Percentiles rank a stretch among this genome's conserved stretches.
These are phyloP conservation scores for Seriola rivoliana DNA, from an alignment of 2,113 vertebrate species.

Conservation along the genomic window DNA sequence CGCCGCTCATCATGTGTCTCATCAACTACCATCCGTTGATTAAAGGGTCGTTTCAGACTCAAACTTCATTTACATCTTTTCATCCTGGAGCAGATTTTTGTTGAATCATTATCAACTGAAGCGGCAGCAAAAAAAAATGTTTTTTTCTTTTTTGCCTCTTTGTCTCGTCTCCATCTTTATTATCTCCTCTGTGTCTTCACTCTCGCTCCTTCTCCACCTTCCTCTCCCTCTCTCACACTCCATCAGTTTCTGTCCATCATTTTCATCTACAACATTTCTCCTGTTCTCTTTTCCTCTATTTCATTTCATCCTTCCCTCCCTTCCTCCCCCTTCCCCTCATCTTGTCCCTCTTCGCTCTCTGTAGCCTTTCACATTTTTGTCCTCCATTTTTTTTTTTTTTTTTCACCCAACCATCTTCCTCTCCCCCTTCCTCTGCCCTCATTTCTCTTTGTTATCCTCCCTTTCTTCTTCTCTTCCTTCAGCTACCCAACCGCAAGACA, in stretches of 20 bases:
- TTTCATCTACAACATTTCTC: background rate
- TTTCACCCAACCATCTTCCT: slow-evolving; percentile 9
- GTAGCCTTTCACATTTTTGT: background rate
- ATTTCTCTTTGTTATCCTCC: slow-evolving; percentile 36
- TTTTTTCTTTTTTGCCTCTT: too few relatives aligned
- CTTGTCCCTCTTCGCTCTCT: background rate
- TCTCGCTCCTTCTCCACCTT: background rate
- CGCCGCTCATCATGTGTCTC: background rate
- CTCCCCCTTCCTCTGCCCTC: slow-evolving; percentile 33
- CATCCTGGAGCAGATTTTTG: too few relatives aligned
- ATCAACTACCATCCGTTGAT: too few relatives aligned
- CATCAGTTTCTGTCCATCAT: background rate
- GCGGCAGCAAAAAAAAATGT: too few relatives aligned
- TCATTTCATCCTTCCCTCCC: background rate
- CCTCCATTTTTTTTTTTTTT: background rate
- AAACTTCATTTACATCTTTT: too few relatives aligned
- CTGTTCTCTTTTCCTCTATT: background rate
- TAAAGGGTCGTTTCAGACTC: too few relatives aligned
- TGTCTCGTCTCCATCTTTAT: too few relatives aligned
- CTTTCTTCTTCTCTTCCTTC: slow-evolving; percentile 32
- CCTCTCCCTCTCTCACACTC: background rate
- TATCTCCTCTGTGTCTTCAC: too few relatives aligned
- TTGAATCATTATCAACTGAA: too few relatives aligned
- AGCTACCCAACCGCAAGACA: slow-evolving; percentile 49
- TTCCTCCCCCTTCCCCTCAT: background rate